A percentile compares a stretch with the other conserved stretches of the same genome.
Evolutionary conservation across 2,888 invertebrate genomes (phyloP).

Genomic region (Trisateles emortualis): DNA sequence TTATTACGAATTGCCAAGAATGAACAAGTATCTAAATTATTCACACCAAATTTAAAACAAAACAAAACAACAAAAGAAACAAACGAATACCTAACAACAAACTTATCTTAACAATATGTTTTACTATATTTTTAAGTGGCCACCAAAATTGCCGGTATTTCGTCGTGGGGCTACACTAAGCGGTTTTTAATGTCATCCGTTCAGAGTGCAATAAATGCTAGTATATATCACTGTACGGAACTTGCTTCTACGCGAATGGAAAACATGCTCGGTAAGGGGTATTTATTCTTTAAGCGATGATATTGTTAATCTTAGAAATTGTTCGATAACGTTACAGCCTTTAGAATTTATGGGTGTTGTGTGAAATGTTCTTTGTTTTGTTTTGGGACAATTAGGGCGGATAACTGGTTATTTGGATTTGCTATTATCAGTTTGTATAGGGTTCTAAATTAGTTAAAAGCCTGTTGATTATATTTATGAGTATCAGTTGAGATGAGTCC

Average conservation of each 20-base stretch:
- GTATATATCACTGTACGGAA: slow-evolving; percentile 60
- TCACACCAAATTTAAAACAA: not conserved
- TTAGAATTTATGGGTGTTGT: not conserved
- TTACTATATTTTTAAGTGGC: slow-evolving; percentile 55
- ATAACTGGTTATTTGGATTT: too few relatives aligned
- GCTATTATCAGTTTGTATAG: too few relatives aligned
- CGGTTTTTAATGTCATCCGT: slow-evolving; percentile 79
- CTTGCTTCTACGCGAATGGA: slow-evolving; percentile 40
- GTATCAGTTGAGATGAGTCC: too few relatives aligned
- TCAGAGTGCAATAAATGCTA: slow-evolving; percentile 63
- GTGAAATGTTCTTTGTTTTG: slow-evolving; percentile 1
- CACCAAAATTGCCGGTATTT: slow-evolving; percentile 57
- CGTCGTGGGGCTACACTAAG: slow-evolving; percentile 68
- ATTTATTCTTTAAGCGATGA: slow-evolving; percentile 26
- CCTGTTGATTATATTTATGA: too few relatives aligned
- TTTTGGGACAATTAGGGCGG: too few relatives aligned
- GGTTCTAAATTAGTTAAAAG: too few relatives aligned
- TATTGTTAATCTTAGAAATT: slow-evolving; percentile 10
- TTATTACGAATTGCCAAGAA: not conserved
- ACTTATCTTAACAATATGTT: slow-evolving; percentile 20
- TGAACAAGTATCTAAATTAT: not conserved
- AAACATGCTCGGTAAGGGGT: slow-evolving; percentile 31
- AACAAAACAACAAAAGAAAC: slow-evolving; percentile 5
- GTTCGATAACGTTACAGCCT: slow-evolving; percentile 8
- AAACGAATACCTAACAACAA: slow-evolving; percentile 9